These are phyloP conservation scores for Zaprionus tsacasi DNA, from an alignment of 1,140 invertebrate species.

Conservation along the genomic window DNA sequence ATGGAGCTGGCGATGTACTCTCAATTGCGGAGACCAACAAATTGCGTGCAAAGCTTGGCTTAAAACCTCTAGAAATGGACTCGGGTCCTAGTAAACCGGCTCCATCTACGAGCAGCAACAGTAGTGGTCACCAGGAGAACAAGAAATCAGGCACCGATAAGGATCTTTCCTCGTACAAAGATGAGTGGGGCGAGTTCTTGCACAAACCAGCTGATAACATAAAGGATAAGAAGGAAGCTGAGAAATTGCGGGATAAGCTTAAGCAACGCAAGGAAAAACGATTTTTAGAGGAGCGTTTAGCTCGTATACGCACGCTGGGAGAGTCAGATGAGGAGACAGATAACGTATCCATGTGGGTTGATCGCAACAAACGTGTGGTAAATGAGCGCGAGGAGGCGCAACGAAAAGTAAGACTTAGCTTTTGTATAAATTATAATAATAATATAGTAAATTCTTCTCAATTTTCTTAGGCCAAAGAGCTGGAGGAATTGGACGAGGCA, in stretches of 20 bases:
- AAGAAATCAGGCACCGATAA: slow-evolving; percentile 69
- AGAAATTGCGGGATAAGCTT: slow-evolving; percentile 94
- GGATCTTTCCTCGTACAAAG: slow-evolving; percentile 87
- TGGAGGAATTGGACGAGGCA: slow-evolving; percentile 97
- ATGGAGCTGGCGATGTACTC: slow-evolving; percentile 86
- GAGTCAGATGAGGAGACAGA: slow-evolving; percentile 92
- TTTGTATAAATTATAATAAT: background rate
- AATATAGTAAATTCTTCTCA: background rate
- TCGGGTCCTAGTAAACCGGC: slow-evolving; percentile 67
- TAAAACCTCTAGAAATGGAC: slow-evolving; percentile 94
- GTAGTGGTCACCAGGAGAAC: slow-evolving; percentile 40
- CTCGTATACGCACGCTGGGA: slow-evolving; percentile 88
- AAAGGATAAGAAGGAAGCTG: slow-evolving; percentile 89
- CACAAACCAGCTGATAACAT: slow-evolving; percentile 96
- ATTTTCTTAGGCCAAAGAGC: slow-evolving; percentile 90
- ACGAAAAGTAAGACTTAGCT: slow-evolving; percentile 89
- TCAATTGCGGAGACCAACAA: slow-evolving; percentile 97
- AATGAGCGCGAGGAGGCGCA: slow-evolving; percentile 94
- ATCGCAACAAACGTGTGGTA: slow-evolving; percentile 90
- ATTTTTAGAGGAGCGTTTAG: slow-evolving; percentile 89
- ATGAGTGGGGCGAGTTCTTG: slow-evolving; percentile 95
- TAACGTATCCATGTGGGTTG: slow-evolving; percentile 91
- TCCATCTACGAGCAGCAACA: slow-evolving; percentile 28
- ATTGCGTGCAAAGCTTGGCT: slow-evolving; percentile 94
- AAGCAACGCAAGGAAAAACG: slow-evolving; percentile 91